Base-by-base conservation (phyloP, 2,113 vertebrate genomes). In the Channa maculata region DNA sequence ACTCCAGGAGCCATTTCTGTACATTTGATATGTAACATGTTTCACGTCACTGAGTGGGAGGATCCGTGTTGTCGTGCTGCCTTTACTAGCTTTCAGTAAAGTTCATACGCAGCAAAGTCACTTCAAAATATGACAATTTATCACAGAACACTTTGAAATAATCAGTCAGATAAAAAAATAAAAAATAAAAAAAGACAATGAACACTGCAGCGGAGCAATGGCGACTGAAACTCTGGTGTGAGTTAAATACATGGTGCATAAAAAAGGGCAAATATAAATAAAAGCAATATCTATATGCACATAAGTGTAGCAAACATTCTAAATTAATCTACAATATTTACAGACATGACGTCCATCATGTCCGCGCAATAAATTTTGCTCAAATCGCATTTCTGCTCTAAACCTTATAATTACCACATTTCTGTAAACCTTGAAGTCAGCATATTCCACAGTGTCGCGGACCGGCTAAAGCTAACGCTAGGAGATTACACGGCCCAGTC, bases 401-500 rank as follows among this genome's bases (percentile, higher is more conserved):
- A 38, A 0, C 0, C 0, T 38, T 0, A 14, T 5, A 44, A 9
- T 50, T 75, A 43, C 75, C 24, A 78, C 6, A 41, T 68, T 2
- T 50, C 6, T 1, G 9, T 12, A 15, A 36, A 1, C 2, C 3
- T 0, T 78, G 48, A 90, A 90, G 6, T 77, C 77, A 67, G 24
- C 82, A 24, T 2, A 6, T 5, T 15, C 4, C 4, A 5, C 3
- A 7, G 13, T 54, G 6, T 61, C 38, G 36, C 2, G 2, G 8
- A 24, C 24, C 5, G 12, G 54, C 65, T 64, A 59, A 80, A 13
- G 44, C 41, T 41, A 24, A 24, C 24, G 24, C 24, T 45, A 52
- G 12, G 63, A 60, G 83, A 84, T 85, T 68, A 24, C 24, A 24
- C 24, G 24, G 24, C 24, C 24, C 24, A 83, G 9, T 58, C 6